Conservation (phyloP, 2,797 vertebrate genomes). For the Aldrovandia affinis region DNA sequence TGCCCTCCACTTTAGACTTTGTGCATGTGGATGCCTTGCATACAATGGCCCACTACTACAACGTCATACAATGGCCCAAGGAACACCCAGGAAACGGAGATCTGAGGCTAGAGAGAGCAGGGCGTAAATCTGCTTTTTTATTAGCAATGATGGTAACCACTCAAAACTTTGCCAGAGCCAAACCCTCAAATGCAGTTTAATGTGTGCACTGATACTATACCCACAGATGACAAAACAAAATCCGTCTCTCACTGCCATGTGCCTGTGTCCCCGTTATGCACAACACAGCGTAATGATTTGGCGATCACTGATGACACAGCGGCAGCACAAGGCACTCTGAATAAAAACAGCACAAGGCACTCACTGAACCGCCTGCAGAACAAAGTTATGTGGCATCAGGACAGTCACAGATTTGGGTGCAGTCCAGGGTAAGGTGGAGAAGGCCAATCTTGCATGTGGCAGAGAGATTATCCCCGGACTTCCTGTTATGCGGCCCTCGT, state of each 20-base stretch:
- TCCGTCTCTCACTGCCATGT: neutral
- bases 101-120: neutral
- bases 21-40: conserved; percentile 40
- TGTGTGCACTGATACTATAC: neutral
- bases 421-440: neutral
- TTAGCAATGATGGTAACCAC: neutral
- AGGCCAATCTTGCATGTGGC: conserved; percentile 21
- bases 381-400: neutral
- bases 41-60: conserved; percentile 48
- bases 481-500: conserved; percentile 15
- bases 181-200: conserved; percentile 7
- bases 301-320: neutral
- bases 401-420: neutral
- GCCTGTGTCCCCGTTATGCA: neutral
- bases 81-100: conserved; percentile 39
- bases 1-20: conserved; percentile 41
- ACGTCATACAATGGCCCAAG: conserved; percentile 41
- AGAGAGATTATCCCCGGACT: conserved; percentile 14
- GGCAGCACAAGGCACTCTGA: no score
- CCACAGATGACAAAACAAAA: neutral
- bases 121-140: neutral
- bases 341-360: neutral
- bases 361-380: neutral
- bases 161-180: neutral
- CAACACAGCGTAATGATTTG: neutral